Conservation (phyloP, 1,140 invertebrate species). For the Drosophila sechellia region DNA sequence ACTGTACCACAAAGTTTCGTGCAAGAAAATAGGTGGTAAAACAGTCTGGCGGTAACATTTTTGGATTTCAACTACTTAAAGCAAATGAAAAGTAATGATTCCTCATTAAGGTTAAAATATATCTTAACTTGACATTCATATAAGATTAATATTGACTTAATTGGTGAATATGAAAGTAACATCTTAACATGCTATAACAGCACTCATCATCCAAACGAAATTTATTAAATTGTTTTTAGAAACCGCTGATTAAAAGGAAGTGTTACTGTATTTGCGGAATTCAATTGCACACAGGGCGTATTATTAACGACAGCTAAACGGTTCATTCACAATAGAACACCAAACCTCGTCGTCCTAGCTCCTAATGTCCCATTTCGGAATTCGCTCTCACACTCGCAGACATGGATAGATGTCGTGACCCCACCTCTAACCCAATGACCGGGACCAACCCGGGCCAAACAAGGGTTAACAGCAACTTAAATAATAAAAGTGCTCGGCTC, state of each 20-base stretch:
- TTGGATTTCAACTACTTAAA: background rate
- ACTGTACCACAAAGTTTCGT: slow-evolving; percentile 58
- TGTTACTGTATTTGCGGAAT: background rate
- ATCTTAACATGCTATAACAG: background rate
- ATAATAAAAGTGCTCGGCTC: slow-evolving; percentile 68
- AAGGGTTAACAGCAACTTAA: slow-evolving; percentile 80
- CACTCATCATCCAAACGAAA: no score
- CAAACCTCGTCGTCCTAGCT: no score
- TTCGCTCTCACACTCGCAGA: slow-evolving; percentile 42
- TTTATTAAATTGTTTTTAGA: no score
- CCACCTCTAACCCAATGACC: slow-evolving; percentile 76
- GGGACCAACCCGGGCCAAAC: slow-evolving; percentile 48
- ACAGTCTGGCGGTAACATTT: background rate
- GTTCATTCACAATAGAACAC: slow-evolving; percentile 55
- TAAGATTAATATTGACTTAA: background rate
- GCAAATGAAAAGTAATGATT: no score
- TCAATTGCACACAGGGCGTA: background rate
- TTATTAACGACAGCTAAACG: slow-evolving; percentile 37
- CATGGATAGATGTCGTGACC: slow-evolving; percentile 62
- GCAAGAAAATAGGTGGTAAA: slow-evolving; percentile 46
- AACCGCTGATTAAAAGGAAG: background rate
- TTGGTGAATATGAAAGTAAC: background rate
- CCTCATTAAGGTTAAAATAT: background rate
- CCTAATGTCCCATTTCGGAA: slow-evolving; percentile 74
- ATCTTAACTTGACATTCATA: background rate